These are phyloP conservation scores for Daboia siamensis DNA, from an alignment of 2,113 vertebrate species.

Conservation along the genomic window DNA sequence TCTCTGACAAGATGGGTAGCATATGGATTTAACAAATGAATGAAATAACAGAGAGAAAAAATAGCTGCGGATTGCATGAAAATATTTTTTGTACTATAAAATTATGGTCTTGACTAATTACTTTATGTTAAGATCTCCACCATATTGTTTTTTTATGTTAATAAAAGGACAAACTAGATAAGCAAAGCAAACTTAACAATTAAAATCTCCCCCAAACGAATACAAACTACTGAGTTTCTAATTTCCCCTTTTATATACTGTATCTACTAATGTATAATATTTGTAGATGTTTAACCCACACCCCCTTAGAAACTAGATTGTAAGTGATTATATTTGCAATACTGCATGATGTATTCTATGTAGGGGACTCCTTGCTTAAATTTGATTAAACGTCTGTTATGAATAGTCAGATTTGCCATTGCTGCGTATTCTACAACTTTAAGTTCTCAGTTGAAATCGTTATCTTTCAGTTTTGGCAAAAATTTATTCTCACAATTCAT, in stretches of 20 bases:
- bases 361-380: neutral
- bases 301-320: neutral
- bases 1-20: neutral
- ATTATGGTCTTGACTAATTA: neutral
- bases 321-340: neutral
- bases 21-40: neutral
- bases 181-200: neutral
- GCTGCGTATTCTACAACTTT: neutral
- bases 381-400: neutral
- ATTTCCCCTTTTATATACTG: neutral
- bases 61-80: neutral
- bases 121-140: neutral
- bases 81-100: neutral
- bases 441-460: neutral
- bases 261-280: neutral
- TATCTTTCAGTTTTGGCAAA: neutral
- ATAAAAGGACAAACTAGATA: neutral
- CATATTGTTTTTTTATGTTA: neutral
- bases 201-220: neutral
- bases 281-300: neutral
- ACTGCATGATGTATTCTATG: neutral
- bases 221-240: neutral
- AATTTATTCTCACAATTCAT: neutral
- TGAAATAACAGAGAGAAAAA: neutral
- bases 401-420: neutral